phyloP scores from a whole-genome alignment of 1,140 invertebrate species.

The Armadillidium nasatum region DNA sequence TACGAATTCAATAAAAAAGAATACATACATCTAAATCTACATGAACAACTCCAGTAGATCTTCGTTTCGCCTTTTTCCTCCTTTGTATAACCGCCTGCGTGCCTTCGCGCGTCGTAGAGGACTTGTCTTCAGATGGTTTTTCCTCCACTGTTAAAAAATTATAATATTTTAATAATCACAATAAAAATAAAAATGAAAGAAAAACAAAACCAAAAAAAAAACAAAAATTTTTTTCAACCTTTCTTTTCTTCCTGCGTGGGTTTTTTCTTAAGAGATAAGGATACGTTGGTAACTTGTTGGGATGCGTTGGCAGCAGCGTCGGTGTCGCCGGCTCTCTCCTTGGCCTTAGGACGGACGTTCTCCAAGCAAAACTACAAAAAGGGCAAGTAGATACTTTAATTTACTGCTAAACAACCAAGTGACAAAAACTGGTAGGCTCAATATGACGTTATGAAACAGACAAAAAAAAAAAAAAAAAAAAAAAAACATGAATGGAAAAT shows the following conservation, averaged over 20 bases:
- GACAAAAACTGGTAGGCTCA: background rate
- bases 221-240: no score
- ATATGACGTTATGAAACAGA: no score
- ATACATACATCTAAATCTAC: constrained; percentile 57
- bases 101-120: constrained; percentile 48
- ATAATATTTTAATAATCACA: constrained; percentile 35
- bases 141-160: constrained; percentile 27
- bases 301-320: background rate
- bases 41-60: constrained; percentile 48
- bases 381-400: constrained; percentile 7
- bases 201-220: constrained; percentile 30
- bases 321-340: constrained; percentile 8
- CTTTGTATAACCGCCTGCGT: constrained; percentile 47
- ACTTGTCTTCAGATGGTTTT: background rate
- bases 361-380: constrained; percentile 44
- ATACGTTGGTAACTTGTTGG: background rate
- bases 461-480: no score
- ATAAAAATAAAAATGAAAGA: constrained; percentile 25
- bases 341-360: constrained; percentile 43
- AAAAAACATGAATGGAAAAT: no score
- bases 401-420: background rate
- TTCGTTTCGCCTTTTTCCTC: constrained; percentile 49
- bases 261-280: constrained; percentile 18
- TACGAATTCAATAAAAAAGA: background rate
- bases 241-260: constrained; percentile 7